Evolutionary conservation across 2,113 vertebrate genomes (phyloP).

Genomic region (Saccopteryx bilineata): DNA sequence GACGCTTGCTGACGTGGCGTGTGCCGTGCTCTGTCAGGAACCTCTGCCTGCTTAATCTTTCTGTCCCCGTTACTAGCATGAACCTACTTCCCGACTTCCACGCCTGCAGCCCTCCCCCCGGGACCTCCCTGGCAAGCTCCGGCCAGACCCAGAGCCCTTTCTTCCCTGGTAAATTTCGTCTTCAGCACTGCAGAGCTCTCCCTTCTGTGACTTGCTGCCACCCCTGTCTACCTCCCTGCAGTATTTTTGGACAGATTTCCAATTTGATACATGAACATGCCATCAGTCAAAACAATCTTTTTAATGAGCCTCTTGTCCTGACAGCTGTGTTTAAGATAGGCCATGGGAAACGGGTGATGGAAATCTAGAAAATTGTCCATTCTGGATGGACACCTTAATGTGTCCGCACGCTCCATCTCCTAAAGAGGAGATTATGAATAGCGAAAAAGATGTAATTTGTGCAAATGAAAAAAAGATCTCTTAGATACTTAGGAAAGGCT

Average conservation of each 20-base stretch:
- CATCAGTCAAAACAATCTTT: slow-evolving; percentile 80
- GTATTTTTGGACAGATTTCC: slow-evolving; percentile 77
- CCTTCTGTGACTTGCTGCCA: background rate
- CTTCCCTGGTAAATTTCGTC: background rate
- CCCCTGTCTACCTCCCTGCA: slow-evolving; percentile 69
- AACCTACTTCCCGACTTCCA: accelerated
- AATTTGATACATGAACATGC: slow-evolving; percentile 77
- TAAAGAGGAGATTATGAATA: slow-evolving; percentile 77
- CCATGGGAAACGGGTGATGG: slow-evolving; percentile 64
- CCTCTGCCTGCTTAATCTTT: background rate
- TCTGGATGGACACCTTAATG: slow-evolving; percentile 70
- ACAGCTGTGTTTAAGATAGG: slow-evolving; percentile 83
- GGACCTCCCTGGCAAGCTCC: background rate
- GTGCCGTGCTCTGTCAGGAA: background rate
- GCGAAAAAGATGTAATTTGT: slow-evolving; percentile 74
- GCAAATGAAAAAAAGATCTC: slow-evolving; percentile 58
- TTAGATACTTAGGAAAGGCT: slow-evolving; percentile 42
- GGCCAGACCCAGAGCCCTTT: background rate
- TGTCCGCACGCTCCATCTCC: slow-evolving; percentile 27
- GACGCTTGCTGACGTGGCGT: accelerated
- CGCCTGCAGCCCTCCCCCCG: accelerated
- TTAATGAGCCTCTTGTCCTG: slow-evolving; percentile 82
- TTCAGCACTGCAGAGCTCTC: background rate
- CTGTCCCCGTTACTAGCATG: background rate
- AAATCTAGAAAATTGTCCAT: slow-evolving; percentile 78